Conservation (phyloP, 92 coral and sea anemone genomes). For the Porites lobata region DNA sequence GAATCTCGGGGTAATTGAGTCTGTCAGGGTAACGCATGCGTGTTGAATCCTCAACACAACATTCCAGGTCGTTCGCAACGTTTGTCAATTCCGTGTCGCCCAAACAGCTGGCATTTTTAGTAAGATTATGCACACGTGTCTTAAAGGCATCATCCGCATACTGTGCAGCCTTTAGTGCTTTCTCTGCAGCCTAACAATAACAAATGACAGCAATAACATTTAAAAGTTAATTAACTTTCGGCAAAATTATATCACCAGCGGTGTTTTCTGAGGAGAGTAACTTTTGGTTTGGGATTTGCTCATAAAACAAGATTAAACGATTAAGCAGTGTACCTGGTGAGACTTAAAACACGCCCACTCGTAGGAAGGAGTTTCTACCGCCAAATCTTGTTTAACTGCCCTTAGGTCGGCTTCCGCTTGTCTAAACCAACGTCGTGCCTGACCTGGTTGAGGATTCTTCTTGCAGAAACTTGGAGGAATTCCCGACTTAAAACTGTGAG, state of each 20-base stretch:
- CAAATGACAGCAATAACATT: not conserved
- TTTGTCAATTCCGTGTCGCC: constrained; percentile 44
- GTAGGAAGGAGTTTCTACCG: constrained; percentile 17
- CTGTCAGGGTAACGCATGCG: constrained; percentile 90
- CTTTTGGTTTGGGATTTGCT: too few species aligned
- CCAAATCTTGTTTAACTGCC: constrained; percentile 72
- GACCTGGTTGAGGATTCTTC: constrained; percentile 81
- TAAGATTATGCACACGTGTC: constrained; percentile 61
- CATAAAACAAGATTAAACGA: too few species aligned
- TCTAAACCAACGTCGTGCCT: constrained; percentile 83
- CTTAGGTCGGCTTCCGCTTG: constrained; percentile 78
- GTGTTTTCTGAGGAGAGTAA: too few species aligned
- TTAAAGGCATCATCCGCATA: constrained; percentile 67
- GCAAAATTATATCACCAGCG: too few species aligned
- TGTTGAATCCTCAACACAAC: constrained; percentile 66
- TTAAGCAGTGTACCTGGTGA: constrained; percentile 72
- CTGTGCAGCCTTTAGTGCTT: constrained; percentile 86
- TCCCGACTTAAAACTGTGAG: not conserved
- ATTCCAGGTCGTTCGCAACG: constrained; percentile 54
- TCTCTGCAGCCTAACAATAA: constrained; percentile 78
- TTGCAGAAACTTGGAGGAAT: constrained; percentile 45
- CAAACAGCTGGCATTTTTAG: constrained; percentile 41
- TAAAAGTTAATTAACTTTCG: too few species aligned
- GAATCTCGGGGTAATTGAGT: constrained; percentile 65
- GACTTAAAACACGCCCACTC: constrained; percentile 90